phyloP scores from a whole-genome alignment of 2,888 invertebrate species.

The Megaustenia siamemsis region DNA sequence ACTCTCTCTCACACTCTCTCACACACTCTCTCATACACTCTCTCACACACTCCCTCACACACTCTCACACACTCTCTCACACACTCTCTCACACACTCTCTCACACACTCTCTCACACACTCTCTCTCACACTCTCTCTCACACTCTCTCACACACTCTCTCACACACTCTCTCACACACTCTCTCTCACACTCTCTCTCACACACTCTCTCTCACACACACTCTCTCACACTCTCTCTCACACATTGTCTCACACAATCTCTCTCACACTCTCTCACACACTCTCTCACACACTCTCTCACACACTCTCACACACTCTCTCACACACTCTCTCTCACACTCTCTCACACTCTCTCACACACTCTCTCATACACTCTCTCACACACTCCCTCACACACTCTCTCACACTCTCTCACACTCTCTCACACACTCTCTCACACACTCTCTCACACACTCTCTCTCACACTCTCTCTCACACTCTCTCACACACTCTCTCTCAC shows the following conservation, averaged over 20 bases:
- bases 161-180: slow-evolving; percentile 20
- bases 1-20: too few species aligned
- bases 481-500: background rate
- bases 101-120: slow-evolving; percentile 14
- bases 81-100: background rate
- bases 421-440: too few species aligned
- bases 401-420: background rate
- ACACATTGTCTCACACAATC: too few species aligned
- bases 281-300: slow-evolving; percentile 34
- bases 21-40: too few species aligned
- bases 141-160: slow-evolving; percentile 29
- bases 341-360: background rate
- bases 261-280: too few species aligned
- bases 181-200: background rate
- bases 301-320: slow-evolving; percentile 14
- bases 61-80: too few species aligned
- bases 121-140: slow-evolving; percentile 1
- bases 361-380: background rate
- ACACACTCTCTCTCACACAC: too few species aligned
- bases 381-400: background rate
- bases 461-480: background rate
- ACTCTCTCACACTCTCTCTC: background rate
- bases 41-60: too few species aligned
- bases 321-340: slow-evolving; percentile 17
- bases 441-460: too few species aligned